Conservation (phyloP, 2,888 invertebrate species). For the Teinopalpus imperialis region DNA sequence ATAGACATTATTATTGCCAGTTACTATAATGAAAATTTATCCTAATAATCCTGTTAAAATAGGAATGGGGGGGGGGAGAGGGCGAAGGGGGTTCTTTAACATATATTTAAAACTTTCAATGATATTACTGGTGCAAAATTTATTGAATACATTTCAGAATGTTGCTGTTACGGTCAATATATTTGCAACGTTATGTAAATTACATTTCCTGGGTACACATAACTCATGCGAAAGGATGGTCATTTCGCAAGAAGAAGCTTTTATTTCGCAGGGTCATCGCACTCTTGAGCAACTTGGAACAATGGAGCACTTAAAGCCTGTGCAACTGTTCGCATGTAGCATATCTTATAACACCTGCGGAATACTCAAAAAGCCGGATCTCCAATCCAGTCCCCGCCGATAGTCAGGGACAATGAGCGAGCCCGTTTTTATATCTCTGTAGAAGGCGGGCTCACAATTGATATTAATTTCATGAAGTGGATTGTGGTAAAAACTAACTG, state of each 20-base stretch:
- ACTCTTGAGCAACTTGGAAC: constrained; percentile 31
- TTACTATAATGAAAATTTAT: no score
- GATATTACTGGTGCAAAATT: no score
- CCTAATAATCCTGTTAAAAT: no score
- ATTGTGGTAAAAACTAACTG: constrained; percentile 49
- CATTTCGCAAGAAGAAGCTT: constrained; percentile 18
- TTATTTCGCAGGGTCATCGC: constrained; percentile 26
- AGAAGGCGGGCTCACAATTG: constrained; percentile 57
- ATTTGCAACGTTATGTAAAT: no score
- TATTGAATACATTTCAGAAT: no score
- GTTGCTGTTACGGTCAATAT: no score
- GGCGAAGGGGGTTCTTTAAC: no score
- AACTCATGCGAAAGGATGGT: no score
- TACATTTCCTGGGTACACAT: no score
- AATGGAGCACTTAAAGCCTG: constrained; percentile 28
- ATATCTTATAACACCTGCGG: constrained; percentile 38
- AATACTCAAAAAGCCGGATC: constrained; percentile 36
- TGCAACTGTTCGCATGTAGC: constrained; percentile 26
- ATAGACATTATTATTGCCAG: no score
- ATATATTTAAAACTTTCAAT: no score
- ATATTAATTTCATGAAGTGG: constrained; percentile 69
- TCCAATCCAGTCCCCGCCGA: constrained; percentile 31
- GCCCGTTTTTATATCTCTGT: constrained; percentile 41
- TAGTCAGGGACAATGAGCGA: constrained; percentile 28
- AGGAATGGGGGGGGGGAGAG: no score